Percentiles rank a stretch among this genome's conserved stretches.
Evolutionary conservation across 2,113 vertebrate genomes (phyloP).

Genomic region (Poicephalus gulielmi): DNA sequence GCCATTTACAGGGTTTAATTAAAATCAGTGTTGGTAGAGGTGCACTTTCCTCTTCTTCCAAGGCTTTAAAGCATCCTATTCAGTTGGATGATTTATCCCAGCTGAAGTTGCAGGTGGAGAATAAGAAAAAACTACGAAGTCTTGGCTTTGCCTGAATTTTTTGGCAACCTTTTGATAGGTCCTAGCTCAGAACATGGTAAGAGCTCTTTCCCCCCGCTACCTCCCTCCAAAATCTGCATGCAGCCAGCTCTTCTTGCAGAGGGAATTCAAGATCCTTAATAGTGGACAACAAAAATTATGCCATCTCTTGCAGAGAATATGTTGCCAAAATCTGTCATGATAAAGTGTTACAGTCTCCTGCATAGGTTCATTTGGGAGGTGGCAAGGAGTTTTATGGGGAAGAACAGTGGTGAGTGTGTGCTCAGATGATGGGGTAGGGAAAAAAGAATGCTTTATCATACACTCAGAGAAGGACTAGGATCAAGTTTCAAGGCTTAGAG

Average conservation of each 20-base stretch:
- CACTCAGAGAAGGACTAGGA: not conserved
- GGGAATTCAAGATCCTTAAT: not conserved
- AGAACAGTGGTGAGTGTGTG: not conserved
- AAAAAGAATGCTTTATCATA: not conserved
- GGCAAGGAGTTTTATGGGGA: not conserved
- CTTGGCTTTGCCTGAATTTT: not conserved
- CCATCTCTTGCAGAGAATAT: not conserved
- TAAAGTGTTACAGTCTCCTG: not conserved
- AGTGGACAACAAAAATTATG: rapidly evolving
- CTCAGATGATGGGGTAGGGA: not conserved
- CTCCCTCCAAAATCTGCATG: not conserved
- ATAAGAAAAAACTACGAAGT: not conserved
- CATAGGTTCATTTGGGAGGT: not conserved
- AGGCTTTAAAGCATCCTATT: not conserved
- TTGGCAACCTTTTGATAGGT: not conserved
- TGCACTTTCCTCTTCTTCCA: not conserved
- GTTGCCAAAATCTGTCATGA: not conserved
- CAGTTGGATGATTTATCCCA: not conserved
- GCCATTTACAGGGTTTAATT: not conserved
- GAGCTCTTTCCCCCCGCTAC: not conserved
- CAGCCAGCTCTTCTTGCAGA: not conserved
- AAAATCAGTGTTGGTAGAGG: not conserved
- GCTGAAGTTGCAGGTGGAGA: not conserved
- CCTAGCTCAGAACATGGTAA: not conserved
- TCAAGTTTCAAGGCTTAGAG: not conserved